Base-by-base conservation (phyloP, 2,113 vertebrate species). In the Hippoglossus stenolepis region DNA sequence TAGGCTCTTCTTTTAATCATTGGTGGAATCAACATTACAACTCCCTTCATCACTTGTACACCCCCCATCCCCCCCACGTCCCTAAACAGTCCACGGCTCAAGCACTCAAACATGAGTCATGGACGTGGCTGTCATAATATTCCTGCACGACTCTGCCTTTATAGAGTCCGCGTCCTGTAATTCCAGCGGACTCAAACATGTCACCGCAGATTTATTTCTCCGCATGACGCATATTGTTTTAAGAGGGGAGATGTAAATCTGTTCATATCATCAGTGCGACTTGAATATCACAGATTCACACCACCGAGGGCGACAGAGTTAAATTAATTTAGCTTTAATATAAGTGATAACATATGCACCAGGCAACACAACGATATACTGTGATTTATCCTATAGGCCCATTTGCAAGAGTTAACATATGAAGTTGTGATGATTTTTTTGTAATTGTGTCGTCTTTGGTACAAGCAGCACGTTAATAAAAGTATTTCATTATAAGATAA, bases 61-160 rank as follows among this genome's bases (percentile, higher is more conserved):
- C 2, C 8, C 58, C 58, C 15, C 3, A 1, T 1, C 2, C 20
- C 18, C 51, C n/a, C 10, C n/a, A 1, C 10, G 18, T 60, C 24
- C 4, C 9, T 15, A 11, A 61, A 58, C 18, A 70, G 13, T 59
- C 10, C 54, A 11, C 21, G 38, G 43, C 57, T 64, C 18, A 57
- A 15, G 21, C 38, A 65, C 67, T 73, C 56, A 18, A 11, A 72
- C 6, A 54, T 21, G 73, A 71, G 17, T 71, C 77, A 73, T 23
- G 21, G 61, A 51, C 63, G 67, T 64, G 12, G 31, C 18, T 82
- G 64, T 54, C 60, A 59, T 24, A 53, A 70, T 23, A 60, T 40
- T 28, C 3, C 26, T 45, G 0, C 11, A 17, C 53, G 15, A 38
- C 5, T 70, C 31, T 2, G 21, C 15, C 57, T 75, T 63, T 18